Conservation (phyloP, 2,888 invertebrate genomes). For the Scrobipalpa atriplicella region DNA sequence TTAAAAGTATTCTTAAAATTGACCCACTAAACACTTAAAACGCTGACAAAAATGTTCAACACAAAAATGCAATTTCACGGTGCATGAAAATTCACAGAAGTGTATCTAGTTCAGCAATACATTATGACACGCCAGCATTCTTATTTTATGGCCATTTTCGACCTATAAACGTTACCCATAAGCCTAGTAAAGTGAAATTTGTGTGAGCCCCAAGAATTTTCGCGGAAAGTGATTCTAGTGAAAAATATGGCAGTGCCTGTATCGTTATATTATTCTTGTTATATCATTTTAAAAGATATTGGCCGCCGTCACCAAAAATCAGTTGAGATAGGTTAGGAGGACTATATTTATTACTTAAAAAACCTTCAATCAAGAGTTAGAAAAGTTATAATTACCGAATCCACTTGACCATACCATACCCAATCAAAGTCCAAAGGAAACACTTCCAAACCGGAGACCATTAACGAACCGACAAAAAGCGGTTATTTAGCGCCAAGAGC, state of each 20-base stretch:
- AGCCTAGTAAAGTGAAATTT: constrained; percentile 67
- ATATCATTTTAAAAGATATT: neutral
- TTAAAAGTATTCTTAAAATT: neutral
- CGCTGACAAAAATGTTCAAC: neutral
- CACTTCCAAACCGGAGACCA: neutral
- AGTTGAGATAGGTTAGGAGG: too few species aligned
- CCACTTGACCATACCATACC: neutral
- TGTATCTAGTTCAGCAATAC: constrained; percentile 36
- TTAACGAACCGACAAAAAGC: constrained; percentile 31
- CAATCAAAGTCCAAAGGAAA: constrained; percentile 1
- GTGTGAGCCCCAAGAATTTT: constrained; percentile 57
- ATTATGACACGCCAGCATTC: constrained; percentile 48
- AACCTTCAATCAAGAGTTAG: too few species aligned
- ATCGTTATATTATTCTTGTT: neutral
- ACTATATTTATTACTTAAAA: too few species aligned
- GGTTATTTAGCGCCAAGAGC: constrained; percentile 41
- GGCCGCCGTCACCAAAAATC: too few species aligned
- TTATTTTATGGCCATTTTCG: constrained; percentile 57
- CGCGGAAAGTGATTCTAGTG: constrained; percentile 54
- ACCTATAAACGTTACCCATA: constrained; percentile 56
- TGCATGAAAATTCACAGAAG: constrained; percentile 18
- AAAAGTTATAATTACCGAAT: too few species aligned
- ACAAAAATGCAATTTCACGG: neutral
- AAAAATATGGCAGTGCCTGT: constrained; percentile 25
- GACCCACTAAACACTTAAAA: neutral